A percentile compares a stretch with the other conserved stretches of the same genome.
These are phyloP conservation scores for Dione juno DNA, from an alignment of 2,888 invertebrate genomes.

Conservation along the genomic window DNA sequence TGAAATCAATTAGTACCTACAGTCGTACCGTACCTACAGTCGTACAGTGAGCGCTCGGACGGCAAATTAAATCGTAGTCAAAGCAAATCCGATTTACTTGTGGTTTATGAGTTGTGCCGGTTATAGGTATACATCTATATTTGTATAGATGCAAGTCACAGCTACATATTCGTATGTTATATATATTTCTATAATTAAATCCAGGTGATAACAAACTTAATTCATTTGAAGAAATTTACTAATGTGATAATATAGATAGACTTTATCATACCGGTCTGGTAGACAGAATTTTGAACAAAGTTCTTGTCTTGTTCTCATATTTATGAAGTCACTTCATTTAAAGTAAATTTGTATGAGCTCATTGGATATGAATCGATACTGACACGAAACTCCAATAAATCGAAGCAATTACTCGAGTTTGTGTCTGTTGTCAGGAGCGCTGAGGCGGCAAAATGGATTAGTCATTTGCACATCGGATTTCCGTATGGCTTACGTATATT, in stretches of 20 bases:
- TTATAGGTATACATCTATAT: too few species aligned
- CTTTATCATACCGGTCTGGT: too few species aligned
- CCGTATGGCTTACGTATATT: constrained; percentile 3
- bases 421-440: constrained; percentile 12
- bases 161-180: too few species aligned
- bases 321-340: neutral
- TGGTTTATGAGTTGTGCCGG: constrained; percentile 8
- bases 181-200: too few species aligned
- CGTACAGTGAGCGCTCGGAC: constrained; percentile 12
- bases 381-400: constrained; percentile 14
- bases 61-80: constrained; percentile 34
- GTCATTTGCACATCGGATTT: constrained; percentile 9
- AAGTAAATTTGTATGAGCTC: constrained; percentile 1
- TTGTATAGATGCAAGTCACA: too few species aligned
- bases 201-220: too few species aligned
- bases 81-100: constrained; percentile 25
- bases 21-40: too few species aligned
- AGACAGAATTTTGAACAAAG: too few species aligned
- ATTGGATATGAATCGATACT: constrained; percentile 6
- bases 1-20: constrained; percentile 15
- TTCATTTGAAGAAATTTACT: too few species aligned
- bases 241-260: too few species aligned
- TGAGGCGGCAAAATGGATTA: constrained; percentile 20
- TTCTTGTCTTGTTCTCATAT: too few species aligned
- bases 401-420: constrained; percentile 12